Percentiles rank a stretch among this genome's conserved stretches.
These are phyloP conservation scores for Sebastes diaconus DNA, from an alignment of 2,797 vertebrate species.

Conservation along the genomic window DNA sequence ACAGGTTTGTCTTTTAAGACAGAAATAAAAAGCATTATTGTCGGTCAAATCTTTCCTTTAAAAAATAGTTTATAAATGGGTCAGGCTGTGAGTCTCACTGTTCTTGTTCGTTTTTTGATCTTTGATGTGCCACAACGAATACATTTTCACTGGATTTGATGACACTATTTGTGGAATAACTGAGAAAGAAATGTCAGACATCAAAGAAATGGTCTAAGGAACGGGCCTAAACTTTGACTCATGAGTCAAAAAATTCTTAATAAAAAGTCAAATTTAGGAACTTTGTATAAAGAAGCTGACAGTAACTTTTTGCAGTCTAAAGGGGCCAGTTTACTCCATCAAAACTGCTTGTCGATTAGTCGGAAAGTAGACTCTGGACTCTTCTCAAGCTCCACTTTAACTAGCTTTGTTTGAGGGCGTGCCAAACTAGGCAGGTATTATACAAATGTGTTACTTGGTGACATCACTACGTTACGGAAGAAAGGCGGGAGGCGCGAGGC, in stretches of 20 bases:
- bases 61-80: neutral
- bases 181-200: neutral
- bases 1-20: neutral
- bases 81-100: neutral
- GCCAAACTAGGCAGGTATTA: no score
- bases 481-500: no score
- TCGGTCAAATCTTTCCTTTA: neutral
- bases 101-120: neutral
- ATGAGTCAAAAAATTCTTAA: neutral
- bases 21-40: constrained; percentile 4
- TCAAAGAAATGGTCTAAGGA: neutral
- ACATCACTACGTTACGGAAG: no score
- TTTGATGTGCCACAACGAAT: constrained; percentile 2
- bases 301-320: neutral
- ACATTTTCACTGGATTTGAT: neutral
- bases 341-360: neutral
- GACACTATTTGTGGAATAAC: neutral
- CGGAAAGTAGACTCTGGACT: neutral
- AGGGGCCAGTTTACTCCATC: neutral
- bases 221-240: neutral
- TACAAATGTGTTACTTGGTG: no score
- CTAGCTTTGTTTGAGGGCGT: no score
- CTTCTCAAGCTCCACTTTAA: no score
- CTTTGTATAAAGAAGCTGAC: neutral
- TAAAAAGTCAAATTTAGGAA: neutral